A percentile compares a stretch with the other conserved stretches of the same genome.
phyloP scores from a whole-genome alignment of 2,797 vertebrate genomes.

The Nannoperca obscura region DNA sequence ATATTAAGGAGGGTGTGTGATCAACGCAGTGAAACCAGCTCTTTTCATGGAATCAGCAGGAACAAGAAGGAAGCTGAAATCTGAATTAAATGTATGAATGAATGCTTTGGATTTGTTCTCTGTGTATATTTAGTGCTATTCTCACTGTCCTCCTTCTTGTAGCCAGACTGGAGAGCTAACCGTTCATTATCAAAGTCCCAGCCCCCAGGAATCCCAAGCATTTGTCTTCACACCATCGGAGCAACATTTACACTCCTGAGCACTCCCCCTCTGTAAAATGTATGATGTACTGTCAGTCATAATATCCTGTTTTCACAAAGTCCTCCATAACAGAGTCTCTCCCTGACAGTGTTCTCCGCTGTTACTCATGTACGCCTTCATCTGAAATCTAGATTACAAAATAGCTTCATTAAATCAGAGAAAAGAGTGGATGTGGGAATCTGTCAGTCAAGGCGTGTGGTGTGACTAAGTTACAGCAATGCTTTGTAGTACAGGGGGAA shows the following conservation, averaged over 20 bases:
- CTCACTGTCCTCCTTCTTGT: neutral
- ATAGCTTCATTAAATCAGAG: slow-evolving; percentile 38
- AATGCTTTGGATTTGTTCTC: neutral
- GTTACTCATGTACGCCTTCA: slow-evolving; percentile 18
- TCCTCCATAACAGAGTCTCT: neutral
- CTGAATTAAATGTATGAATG: slow-evolving; percentile 11
- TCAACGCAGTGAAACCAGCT: neutral
- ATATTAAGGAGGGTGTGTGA: neutral
- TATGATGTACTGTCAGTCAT: slow-evolving; percentile 24
- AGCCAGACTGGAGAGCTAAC: slow-evolving; percentile 3
- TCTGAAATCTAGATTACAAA: slow-evolving; percentile 36
- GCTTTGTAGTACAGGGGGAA: slow-evolving; percentile 56
- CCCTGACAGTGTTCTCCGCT: neutral
- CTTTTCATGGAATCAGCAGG: slow-evolving; percentile 12
- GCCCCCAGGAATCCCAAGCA: slow-evolving; percentile 50
- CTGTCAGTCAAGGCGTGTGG: slow-evolving; percentile 6
- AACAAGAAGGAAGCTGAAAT: neutral
- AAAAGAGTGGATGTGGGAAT: neutral
- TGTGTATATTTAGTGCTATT: slow-evolving; percentile 11
- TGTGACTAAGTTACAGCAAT: slow-evolving; percentile 36
- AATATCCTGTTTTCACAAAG: neutral
- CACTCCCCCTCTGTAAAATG: slow-evolving; percentile 25
- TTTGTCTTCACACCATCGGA: slow-evolving; percentile 39
- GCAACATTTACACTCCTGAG: slow-evolving; percentile 29
- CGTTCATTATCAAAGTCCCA: slow-evolving; percentile 30